These are phyloP conservation scores for Centruroides sculpturatus DNA, from an alignment of 1,140 invertebrate genomes.

Conservation along the genomic window DNA sequence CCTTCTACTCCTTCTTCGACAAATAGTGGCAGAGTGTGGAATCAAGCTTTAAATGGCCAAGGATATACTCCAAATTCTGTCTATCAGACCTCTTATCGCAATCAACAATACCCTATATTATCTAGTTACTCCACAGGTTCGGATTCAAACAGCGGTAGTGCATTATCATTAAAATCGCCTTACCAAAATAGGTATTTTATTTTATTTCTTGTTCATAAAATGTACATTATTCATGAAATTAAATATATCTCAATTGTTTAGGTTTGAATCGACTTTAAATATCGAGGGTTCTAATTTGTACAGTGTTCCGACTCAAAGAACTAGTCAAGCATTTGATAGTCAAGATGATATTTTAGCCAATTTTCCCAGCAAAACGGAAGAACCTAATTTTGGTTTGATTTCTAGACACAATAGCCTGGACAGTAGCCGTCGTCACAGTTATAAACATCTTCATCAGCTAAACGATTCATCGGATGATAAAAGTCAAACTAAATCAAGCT, in stretches of 20 bases:
- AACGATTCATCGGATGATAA: no score
- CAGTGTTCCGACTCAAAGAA: constrained; percentile 29
- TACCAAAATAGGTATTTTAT: constrained; percentile 9
- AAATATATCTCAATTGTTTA: neutral
- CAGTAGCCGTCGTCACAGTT: constrained; percentile 8
- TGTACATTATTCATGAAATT: neutral
- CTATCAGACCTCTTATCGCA: constrained; percentile 29
- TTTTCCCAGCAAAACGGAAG: constrained; percentile 1
- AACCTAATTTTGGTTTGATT: constrained; percentile 7
- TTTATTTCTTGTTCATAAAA: neutral
- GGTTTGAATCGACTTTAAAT: constrained; percentile 15
- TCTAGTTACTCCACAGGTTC: constrained; percentile 5
- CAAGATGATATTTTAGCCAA: constrained; percentile 24
- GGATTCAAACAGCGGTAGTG: neutral
- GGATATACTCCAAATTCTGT: constrained; percentile 31
- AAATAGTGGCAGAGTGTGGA: no score
- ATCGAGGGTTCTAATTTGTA: constrained; percentile 24
- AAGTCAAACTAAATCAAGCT: no score
- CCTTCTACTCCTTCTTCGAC: constrained; percentile 2
- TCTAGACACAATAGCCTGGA: constrained; percentile 15
- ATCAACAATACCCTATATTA: constrained; percentile 28
- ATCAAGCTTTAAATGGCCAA: constrained; percentile 9
- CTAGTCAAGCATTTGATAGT: constrained; percentile 26
- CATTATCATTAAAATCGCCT: neutral
- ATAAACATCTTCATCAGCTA: neutral